Conservation (phyloP, 1,140 invertebrate species). For the Trachymyrmex cornetzi region DNA sequence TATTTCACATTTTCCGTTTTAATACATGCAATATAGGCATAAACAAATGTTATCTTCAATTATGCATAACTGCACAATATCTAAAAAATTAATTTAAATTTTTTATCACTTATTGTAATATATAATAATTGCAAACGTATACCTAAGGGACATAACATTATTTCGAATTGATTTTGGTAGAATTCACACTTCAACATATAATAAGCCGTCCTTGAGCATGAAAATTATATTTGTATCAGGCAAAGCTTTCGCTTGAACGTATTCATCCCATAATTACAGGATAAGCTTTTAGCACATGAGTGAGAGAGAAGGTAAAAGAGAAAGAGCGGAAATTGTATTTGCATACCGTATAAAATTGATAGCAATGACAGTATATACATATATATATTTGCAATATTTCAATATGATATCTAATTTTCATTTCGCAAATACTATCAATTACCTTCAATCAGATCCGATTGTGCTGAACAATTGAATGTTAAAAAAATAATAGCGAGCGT, state of each 20-base stretch:
- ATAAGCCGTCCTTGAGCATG: not conserved
- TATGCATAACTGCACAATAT: not conserved
- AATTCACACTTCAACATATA: not conserved
- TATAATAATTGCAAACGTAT: not conserved
- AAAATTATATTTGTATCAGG: slow-evolving; percentile 6
- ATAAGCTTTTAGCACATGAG: not conserved
- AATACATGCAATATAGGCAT: not conserved
- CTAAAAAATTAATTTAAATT: slow-evolving; percentile 14
- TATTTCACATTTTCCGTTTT: not conserved
- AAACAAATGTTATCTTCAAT: not conserved
- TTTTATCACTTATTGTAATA: not conserved
- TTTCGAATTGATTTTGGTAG: not conserved
- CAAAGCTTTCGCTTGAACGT: slow-evolving; percentile 15
- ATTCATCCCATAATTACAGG: slow-evolving; percentile 16
- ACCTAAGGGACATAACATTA: not conserved
- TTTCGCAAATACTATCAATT: slow-evolving; percentile 20
- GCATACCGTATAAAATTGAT: slow-evolving; percentile 27
- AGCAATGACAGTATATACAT: slow-evolving; percentile 3
- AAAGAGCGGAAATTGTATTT: slow-evolving; percentile 26
- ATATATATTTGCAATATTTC: slow-evolving; percentile 1
- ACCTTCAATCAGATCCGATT: slow-evolving; percentile 28
- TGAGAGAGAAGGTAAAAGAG: not conserved
- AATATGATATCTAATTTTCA: slow-evolving; percentile 29
- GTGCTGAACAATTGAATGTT: slow-evolving; percentile 16
- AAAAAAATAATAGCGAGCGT: not conserved